Evolutionary conservation across 2,113 vertebrate species (phyloP).

Genomic region (Ahaetulla prasina): DNA sequence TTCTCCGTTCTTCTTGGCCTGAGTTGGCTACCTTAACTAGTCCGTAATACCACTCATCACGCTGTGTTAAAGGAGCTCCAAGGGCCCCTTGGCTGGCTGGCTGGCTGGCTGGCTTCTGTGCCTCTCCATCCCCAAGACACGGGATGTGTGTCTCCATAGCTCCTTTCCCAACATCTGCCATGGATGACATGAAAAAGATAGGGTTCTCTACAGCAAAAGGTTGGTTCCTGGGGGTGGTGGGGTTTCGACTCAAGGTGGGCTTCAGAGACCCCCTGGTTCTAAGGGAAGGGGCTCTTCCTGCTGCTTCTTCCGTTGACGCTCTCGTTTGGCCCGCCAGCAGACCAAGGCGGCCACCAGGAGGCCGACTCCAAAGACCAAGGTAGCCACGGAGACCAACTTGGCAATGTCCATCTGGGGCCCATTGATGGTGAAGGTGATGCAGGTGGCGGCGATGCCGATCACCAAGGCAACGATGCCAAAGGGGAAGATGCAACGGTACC

Average conservation of each 20-base stretch:
- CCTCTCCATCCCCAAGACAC: neutral
- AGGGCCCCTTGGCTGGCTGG: conserved; percentile 5
- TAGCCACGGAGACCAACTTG: conserved; percentile 82
- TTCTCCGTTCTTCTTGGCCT: neutral
- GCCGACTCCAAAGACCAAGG: conserved; percentile 74
- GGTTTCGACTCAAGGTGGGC: neutral
- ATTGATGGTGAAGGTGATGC: conserved; percentile 87
- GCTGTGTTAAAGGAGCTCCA: neutral
- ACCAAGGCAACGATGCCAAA: conserved; percentile 88
- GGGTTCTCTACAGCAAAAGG: neutral
- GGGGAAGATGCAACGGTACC: conserved; percentile 89
- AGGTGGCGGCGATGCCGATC: conserved; percentile 79
- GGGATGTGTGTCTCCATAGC: neutral
- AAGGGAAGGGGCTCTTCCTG: conserved; percentile 72
- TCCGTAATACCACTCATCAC: neutral
- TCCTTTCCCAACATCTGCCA: neutral
- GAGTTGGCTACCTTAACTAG: neutral
- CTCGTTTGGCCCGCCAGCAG: conserved; percentile 82
- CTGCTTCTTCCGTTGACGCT: conserved; percentile 72
- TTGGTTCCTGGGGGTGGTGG: conserved; percentile 31
- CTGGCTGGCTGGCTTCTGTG: neutral
- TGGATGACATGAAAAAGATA: neutral
- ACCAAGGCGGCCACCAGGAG: conserved; percentile 77
- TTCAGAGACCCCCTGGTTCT: conserved; percentile 83
- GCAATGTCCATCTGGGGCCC: conserved; percentile 81